These are phyloP conservation scores for Crocuta crocuta DNA, from an alignment of 2,113 vertebrate genomes.

Conservation along the genomic window DNA sequence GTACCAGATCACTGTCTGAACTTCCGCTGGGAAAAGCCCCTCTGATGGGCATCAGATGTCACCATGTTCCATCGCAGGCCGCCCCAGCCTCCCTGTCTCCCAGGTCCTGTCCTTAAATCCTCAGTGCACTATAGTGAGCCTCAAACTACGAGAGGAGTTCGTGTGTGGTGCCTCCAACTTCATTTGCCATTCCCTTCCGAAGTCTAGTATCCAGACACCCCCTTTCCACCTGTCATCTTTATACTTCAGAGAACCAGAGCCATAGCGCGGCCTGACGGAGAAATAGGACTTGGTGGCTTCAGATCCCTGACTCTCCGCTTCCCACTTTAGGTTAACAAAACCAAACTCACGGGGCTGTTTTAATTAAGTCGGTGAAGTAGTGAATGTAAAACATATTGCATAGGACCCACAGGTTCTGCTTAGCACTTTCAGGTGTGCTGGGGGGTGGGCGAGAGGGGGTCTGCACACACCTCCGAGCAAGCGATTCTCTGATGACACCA, in stretches of 20 bases:
- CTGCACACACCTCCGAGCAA: too few species aligned
- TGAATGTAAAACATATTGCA: rapidly evolving
- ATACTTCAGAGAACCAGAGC: rapidly evolving
- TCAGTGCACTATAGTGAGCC: background rate
- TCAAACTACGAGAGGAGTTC: background rate
- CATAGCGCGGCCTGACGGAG: background rate
- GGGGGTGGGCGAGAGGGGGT: background rate
- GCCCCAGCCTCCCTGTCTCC: background rate
- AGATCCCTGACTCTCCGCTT: too few species aligned
- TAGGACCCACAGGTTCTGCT: background rate
- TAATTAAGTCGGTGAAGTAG: background rate
- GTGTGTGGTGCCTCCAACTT: background rate
- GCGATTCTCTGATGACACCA: background rate
- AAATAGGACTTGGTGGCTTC: background rate
- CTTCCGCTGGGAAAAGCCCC: background rate
- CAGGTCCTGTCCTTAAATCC: rapidly evolving
- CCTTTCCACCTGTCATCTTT: rapidly evolving
- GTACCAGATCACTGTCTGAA: constrained; percentile 79
- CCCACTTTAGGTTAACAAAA: background rate
- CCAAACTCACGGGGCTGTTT: background rate
- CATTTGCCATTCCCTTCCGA: rapidly evolving
- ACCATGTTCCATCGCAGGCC: rapidly evolving
- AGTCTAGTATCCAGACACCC: background rate
- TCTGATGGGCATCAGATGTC: background rate
- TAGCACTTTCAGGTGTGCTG: background rate